Evolutionary conservation across 2,113 vertebrate genomes (phyloP), one percentile per base, ranked within the genome.

Genomic region (Aythya baeri): DNA sequence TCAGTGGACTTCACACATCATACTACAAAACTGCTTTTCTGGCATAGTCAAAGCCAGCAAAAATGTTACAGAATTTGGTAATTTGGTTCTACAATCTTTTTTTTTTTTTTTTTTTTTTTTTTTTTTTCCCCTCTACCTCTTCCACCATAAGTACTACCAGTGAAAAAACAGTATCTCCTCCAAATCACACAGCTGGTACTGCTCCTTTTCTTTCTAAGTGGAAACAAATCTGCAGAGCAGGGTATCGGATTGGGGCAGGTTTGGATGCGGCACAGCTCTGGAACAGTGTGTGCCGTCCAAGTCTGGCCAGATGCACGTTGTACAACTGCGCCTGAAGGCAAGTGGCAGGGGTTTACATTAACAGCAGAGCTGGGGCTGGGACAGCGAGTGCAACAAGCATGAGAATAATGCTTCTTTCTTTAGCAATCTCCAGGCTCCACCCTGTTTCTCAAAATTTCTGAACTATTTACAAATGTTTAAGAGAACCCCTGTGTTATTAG

Each of bases 241-340:
- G 41, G 78, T 86, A 86, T 89, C 49, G 88, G 13, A 74, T 67
- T 92, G 79, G 73, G 84, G 73, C 84, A 94, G 82, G 32, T 31
- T 88, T 89, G 86, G 82, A 91, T 38, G 88, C 76, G 78, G 88
- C 50, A 61, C 63, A 94, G 94, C 82, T 81, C 87, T 84, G 76
- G 93, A 94, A 96, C 93, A 96, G 29, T 1, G 6, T 89, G 87
- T 95, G 93, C 93, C 88, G 97, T 98, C 96, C 94, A 96, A 89
- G 75, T 63, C 92, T 90, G 92, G 86, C 88, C 85, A 95, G 94
- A 86, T 9, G 65, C 81, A 78, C 3, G 1, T 62, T 93, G 92
- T 96, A 91, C 52, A 79, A 86, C 68, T 80, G n/a, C 6, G 58
- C 79, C 88, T 62, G 75, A 91, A 94, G 91, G 86, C 86, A 94